A percentile compares a stretch with the other conserved stretches of the same genome.
Conservation (phyloP, 1,140 invertebrate genomes). For the Drosophila pachea region DNA sequence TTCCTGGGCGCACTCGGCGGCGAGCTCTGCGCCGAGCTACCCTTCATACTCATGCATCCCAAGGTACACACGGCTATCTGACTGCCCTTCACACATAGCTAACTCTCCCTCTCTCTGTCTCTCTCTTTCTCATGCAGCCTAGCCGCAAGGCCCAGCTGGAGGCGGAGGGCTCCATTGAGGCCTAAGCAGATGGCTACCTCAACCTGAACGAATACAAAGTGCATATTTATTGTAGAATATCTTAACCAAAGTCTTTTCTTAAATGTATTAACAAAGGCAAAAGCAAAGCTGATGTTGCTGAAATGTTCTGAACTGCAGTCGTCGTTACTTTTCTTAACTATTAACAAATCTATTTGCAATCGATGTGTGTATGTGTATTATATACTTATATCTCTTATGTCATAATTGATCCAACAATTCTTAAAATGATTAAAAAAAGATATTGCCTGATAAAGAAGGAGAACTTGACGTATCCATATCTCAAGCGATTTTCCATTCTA, state of each 20-base stretch:
- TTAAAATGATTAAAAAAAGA: slow-evolving; percentile 35
- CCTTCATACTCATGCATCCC: slow-evolving; percentile 98
- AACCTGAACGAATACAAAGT: slow-evolving; percentile 45
- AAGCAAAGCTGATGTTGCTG: slow-evolving; percentile 70
- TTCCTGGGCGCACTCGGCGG: slow-evolving; percentile 95
- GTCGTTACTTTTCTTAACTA: slow-evolving; percentile 57
- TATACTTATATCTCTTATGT: slow-evolving; percentile 25
- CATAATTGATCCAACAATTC: slow-evolving; percentile 31
- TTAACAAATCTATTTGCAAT: slow-evolving; percentile 52
- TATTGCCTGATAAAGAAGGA: slow-evolving; percentile 1
- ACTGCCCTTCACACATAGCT: background rate
- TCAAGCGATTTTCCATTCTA: too few relatives aligned
- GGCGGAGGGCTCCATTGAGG: slow-evolving; percentile 59
- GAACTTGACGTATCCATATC: too few relatives aligned
- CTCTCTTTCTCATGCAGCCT: slow-evolving; percentile 40
- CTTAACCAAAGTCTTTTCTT: slow-evolving; percentile 35
- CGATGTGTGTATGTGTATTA: slow-evolving; percentile 74
- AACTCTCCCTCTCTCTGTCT: background rate
- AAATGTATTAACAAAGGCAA: slow-evolving; percentile 6
- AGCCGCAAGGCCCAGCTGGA: slow-evolving; percentile 73
- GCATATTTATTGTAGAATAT: slow-evolving; percentile 36
- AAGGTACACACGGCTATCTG: too few relatives aligned
- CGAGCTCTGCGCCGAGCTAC: slow-evolving; percentile 95
- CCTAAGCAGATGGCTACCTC: slow-evolving; percentile 57
- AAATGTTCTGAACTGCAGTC: slow-evolving; percentile 76